Percentiles rank a stretch among this genome's conserved stretches.
phyloP scores from a whole-genome alignment of 2,113 vertebrate species.

The Vulpes ferrilata region DNA sequence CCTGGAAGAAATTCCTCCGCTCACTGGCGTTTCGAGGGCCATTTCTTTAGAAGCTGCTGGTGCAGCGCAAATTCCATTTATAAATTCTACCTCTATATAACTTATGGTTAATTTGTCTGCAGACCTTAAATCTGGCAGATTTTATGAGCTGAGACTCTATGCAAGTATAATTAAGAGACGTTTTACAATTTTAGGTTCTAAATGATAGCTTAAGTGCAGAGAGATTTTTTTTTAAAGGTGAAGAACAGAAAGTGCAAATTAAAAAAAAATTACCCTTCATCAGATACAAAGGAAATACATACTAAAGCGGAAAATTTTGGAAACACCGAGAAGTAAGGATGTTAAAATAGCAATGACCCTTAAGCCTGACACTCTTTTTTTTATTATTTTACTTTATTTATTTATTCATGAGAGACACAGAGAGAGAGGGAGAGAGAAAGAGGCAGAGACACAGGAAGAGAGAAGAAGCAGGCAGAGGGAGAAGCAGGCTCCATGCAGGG shows the following conservation, averaged over 20 bases:
- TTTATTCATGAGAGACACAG: too few species aligned
- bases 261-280: neutral
- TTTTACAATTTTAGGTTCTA: slow-evolving; percentile 43
- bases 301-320: slow-evolving; percentile 26
- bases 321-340: slow-evolving; percentile 23
- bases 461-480: too few species aligned
- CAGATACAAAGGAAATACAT: slow-evolving; percentile 6
- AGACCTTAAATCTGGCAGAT: slow-evolving; percentile 47
- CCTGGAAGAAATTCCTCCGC: neutral
- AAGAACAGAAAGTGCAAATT: slow-evolving; percentile 28
- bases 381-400: too few species aligned
- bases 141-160: slow-evolving; percentile 56
- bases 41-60: slow-evolving; percentile 53
- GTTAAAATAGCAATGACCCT: slow-evolving; percentile 37
- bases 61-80: neutral
- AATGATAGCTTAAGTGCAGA: slow-evolving; percentile 6
- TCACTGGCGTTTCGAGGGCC: neutral
- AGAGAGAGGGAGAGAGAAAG: too few species aligned
- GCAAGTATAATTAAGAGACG: slow-evolving; percentile 62
- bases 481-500: too few species aligned
- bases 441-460: too few species aligned
- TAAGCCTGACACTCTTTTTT: neutral
- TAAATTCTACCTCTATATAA: slow-evolving; percentile 32
- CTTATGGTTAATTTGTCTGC: slow-evolving; percentile 47
- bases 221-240: neutral